Base-by-base conservation (phyloP, 1,140 invertebrate genomes). In the Scylla paramamosain region DNA sequence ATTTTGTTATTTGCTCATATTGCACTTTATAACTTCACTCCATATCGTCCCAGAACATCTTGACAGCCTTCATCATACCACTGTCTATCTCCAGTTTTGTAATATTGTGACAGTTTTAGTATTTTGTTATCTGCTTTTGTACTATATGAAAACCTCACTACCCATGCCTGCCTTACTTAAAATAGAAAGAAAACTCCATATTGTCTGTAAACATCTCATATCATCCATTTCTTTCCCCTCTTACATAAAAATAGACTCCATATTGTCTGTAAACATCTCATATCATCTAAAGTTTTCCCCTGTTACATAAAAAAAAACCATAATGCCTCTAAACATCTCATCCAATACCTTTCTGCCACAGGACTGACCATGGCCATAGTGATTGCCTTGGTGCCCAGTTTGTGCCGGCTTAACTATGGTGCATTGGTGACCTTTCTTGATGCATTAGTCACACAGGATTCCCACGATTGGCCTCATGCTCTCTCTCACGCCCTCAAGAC, bases 41-140 rank as follows among this genome's bases (percentile, higher is more conserved):
- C n/a, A n/a, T n/a, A n/a, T n/a, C n/a, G 4, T n/a, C 12, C 67
- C n/a, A 14, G 67, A n/a, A 77, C n/a, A n/a, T n/a, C n/a, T 99
- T 3, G 99, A 99, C 97, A 97, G 98, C 28, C 98, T 98, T 97
- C 98, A 98, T 31, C 98, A 98, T 96, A 98, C 98, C 96, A 98
- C 98, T 96, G 98, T 99, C 97, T 99, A 99, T 97, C 98, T 99
- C 28, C 95, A 97, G 77, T 97, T 98, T 98, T 96, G 97, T 98
- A 82, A 98, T 98, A 96, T 95, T 52, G 4, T 32, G 8, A 6
- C 88, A n/a, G 39, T 82, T 3, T 87, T 77, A 16, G 12, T 39
- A 39, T 39, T 39, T 39, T 39, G 39, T 39, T 39, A 39, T 39
- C 39, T 25, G 4, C 31, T 39, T n/a, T n/a, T 39, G 39, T 29